Percentiles rank a stretch among this genome's conserved stretches.
Conservation (phyloP, 2,113 vertebrate species). For the Dascyllus trimaculatus region DNA sequence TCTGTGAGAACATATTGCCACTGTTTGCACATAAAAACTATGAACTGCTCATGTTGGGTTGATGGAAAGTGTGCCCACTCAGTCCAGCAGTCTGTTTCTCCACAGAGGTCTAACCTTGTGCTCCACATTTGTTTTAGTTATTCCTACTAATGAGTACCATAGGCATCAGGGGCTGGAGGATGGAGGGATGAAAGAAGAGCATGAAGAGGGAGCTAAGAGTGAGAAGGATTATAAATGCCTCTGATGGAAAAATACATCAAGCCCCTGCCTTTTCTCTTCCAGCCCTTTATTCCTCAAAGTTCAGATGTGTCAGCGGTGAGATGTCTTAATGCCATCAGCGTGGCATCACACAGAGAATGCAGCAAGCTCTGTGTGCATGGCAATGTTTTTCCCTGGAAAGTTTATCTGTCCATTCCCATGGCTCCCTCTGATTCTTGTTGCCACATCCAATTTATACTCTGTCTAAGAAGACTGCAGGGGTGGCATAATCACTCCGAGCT, state of each 20-base stretch:
- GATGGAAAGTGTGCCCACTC: not conserved
- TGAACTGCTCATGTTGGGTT: not conserved
- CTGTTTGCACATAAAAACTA: not conserved
- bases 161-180: conserved; percentile 5
- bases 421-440: conserved; percentile 52
- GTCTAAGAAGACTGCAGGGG: conserved; percentile 55
- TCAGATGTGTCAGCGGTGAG: conserved; percentile 18
- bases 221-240: conserved; percentile 4
- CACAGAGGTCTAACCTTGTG: not conserved
- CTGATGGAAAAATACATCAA: conserved; percentile 33
- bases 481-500: conserved; percentile 46
- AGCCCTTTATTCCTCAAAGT: conserved; percentile 22
- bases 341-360: not conserved
- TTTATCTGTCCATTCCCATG: conserved; percentile 51
- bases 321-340: conserved; percentile 38
- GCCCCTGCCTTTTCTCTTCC: not conserved
- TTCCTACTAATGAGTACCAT: conserved; percentile 29
- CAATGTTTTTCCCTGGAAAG: conserved; percentile 47
- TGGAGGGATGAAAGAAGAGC: conserved; percentile 1
- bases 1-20: not conserved
- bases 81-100: not conserved
- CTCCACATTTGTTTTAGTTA: conserved; percentile 34
- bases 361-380: conserved; percentile 23
- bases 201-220: not conserved
- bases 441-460: conserved; percentile 66